phyloP scores from a whole-genome alignment of 2,113 vertebrate species.

The Rhea americana region DNA sequence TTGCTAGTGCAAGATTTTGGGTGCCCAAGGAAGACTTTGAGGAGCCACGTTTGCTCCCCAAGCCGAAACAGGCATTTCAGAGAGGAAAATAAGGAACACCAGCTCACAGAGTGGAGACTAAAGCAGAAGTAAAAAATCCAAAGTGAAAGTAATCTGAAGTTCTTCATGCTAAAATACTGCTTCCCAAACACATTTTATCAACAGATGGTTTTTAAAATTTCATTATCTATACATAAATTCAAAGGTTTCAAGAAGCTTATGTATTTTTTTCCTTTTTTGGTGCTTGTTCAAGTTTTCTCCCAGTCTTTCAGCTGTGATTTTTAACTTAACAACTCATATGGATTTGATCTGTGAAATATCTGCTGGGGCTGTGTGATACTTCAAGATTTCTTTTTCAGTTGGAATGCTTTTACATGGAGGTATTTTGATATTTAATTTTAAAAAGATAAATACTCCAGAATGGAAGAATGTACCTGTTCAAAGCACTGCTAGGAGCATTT shows the following conservation, averaged over 20 bases:
- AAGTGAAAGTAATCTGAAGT: neutral
- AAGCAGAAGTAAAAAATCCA: neutral
- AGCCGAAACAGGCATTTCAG: neutral
- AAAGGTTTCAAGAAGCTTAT: conserved; percentile 22
- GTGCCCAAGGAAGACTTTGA: neutral
- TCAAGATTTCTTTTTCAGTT: conserved; percentile 2
- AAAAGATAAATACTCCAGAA: neutral
- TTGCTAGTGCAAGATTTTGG: neutral
- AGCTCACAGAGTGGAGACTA: neutral
- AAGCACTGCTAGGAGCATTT: neutral
- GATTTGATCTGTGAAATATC: conserved; percentile 9
- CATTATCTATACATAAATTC: conserved; percentile 1
- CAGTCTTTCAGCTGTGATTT: conserved; percentile 55
- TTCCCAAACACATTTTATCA: conserved; percentile 46
- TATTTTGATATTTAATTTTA: neutral
- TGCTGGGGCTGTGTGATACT: neutral
- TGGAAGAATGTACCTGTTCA: neutral
- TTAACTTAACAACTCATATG: neutral
- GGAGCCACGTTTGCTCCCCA: neutral
- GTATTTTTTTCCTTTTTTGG: neutral
- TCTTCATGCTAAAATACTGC: neutral
- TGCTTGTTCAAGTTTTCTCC: conserved; percentile 10
- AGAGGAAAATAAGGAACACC: neutral
- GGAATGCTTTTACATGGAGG: neutral
- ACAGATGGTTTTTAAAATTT: conserved; percentile 55